Percentiles rank a stretch among this genome's conserved stretches.
Conservation (phyloP, 2,797 vertebrate genomes). For the Xenops minutus region DNA sequence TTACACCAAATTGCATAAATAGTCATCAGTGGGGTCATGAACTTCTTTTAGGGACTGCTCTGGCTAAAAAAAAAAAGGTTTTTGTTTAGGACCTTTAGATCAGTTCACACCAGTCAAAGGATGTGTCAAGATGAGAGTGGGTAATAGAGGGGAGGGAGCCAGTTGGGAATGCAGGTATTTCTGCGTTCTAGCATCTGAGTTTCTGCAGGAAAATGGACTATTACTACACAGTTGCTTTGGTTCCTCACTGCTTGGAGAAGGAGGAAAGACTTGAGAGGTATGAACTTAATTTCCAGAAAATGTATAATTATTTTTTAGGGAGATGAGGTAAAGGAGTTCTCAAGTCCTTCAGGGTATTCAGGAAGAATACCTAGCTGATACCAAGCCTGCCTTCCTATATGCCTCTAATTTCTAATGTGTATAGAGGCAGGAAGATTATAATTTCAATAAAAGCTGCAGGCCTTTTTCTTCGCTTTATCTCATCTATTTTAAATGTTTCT, state of each 20-base stretch:
- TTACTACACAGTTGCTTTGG: not conserved
- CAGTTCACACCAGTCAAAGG: not conserved
- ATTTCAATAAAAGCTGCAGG: not conserved
- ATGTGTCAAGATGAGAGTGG: not conserved
- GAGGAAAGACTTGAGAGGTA: not conserved
- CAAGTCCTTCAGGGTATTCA: not conserved
- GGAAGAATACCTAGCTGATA: not conserved
- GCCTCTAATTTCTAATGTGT: not conserved
- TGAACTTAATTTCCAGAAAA: not conserved
- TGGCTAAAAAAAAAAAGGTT: not conserved
- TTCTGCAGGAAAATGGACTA: not conserved
- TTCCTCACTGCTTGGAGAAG: not conserved
- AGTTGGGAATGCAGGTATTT: not conserved
- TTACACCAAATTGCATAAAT: not conserved
- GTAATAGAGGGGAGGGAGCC: not conserved
- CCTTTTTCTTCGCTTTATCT: not conserved
- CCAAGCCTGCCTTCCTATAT: not conserved
- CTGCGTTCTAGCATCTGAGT: not conserved
- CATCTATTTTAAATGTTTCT: not conserved
- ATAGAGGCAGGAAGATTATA: not conserved
- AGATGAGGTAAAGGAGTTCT: not conserved
- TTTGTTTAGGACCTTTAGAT: not conserved
- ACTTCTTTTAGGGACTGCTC: not conserved
- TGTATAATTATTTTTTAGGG: not conserved
- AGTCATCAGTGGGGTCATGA: not conserved